Conservation (phyloP, 2,113 vertebrate genomes). For the Chionodraco myersi region DNA sequence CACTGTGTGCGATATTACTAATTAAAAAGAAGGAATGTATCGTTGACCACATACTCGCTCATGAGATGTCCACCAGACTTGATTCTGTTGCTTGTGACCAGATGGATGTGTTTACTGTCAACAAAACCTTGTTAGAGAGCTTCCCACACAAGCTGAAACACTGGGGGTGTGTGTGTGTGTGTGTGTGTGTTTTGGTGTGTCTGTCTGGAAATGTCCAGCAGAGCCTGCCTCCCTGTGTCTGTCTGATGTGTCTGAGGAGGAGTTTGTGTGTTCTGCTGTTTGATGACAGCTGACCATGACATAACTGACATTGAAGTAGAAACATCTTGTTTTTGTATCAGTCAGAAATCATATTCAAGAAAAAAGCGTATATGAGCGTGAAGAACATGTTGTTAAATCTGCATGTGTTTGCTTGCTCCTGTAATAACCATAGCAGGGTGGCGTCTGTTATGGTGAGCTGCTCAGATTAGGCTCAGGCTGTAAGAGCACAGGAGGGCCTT, state of each 20-base stretch:
- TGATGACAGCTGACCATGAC: constrained; percentile 13
- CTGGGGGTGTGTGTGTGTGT: constrained; percentile 41
- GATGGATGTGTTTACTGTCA: constrained; percentile 83
- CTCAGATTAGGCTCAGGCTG: constrained; percentile 65
- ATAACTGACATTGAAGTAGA: not conserved
- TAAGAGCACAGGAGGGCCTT: constrained; percentile 72
- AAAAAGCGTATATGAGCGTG: not conserved
- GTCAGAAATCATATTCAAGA: not conserved
- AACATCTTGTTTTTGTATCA: constrained; percentile 8
- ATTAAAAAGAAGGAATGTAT: constrained; percentile 2
- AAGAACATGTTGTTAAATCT: constrained; percentile 37
- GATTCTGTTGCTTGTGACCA: constrained; percentile 74
- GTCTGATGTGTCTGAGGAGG: constrained; percentile 11
- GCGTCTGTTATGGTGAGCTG: constrained; percentile 70
- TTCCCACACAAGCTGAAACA: constrained; percentile 62
- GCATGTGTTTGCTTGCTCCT: constrained; percentile 27
- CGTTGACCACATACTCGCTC: constrained; percentile 23
- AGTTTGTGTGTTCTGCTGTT: constrained; percentile 20
- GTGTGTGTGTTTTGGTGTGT: constrained; percentile 26
- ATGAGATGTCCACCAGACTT: constrained; percentile 43
- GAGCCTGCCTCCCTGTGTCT: constrained; percentile 16
- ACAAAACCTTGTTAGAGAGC: constrained; percentile 78
- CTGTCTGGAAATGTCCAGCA: constrained; percentile 38
- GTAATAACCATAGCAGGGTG: constrained; percentile 56
- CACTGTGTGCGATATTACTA: not conserved